Base-by-base conservation (phyloP, 2,797 vertebrate species). In the Toxotes lorentzi region DNA sequence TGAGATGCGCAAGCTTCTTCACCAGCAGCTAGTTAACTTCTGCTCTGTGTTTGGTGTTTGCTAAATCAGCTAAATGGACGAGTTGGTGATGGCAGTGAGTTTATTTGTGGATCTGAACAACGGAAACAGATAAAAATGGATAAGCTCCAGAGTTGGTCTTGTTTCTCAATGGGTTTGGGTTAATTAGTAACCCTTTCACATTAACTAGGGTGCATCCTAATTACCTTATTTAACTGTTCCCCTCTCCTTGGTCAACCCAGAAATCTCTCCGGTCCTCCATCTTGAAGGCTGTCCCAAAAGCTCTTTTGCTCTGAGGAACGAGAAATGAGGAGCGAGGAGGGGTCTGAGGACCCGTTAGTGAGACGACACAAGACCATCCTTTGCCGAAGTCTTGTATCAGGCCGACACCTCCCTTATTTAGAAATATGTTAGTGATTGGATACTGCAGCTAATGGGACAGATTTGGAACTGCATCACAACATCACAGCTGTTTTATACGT, bases 21-120 rank as follows among this genome's bases (percentile, higher is more conserved):
- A 24, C 21, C 61, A 34, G 38, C 45, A 2, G 3, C 4, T 8
- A 27, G 21, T 34, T 47, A 35, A 53, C 45, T 45, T 35, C 8
- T 47, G 14, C 23, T 17, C 23, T 62, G 35, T 53, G 8, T 78
- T 35, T 58, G 45, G 34, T 57, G 27, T 73, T 79, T 48, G 48
- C 23, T 47, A 2, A 45, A 51, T 21, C 54, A 35, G 5, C 32
- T 53, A 0, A 32, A 40, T 14, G 19, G 43, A 12, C 34, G 30
- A 56, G 16, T 30, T 27, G 17, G 50, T 62, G 30, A 61, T 16
- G 14, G 62, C 13, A 2, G 17, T 40, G 53, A 50, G 43, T 58
- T 30, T 58, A 11, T 65, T 24, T 47, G 43, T 66, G 27, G 17
- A 48, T 51, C 11, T 43, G 21, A 12, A 48, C 21, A 57, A 11